Evolutionary conservation across 2,888 invertebrate species (phyloP), one percentile per base, ranked within the genome.

Genomic region (Maniola hyperantus): DNA sequence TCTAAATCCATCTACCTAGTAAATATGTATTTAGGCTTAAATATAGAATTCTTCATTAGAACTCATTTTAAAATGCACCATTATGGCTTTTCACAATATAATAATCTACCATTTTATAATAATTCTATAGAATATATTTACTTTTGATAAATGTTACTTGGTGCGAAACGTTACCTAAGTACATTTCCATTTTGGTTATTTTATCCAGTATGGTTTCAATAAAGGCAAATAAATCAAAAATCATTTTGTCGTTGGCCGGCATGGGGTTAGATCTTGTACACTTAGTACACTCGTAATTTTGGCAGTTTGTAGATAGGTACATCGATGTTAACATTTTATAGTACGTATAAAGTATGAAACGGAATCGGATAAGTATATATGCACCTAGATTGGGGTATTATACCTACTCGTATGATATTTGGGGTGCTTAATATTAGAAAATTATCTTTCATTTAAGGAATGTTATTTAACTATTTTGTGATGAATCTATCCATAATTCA

Each of bases 21-120:
- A 73, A 69, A 67, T 73, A 72, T 72, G 68, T 72, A 68, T 71
- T 73, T 76, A 77, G 76, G 77, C 76, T 73, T 75, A 72, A 72
- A 68, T 69, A 71, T 33, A 7, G 66, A 73, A 70, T 71, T 61
- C 67, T 64, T 73, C 68, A 62, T 62, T 70, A 65, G 58, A 67
- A 59, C 48, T n/a, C 61, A 42, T 61, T 55, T 60, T 61, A 50
- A 59, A 66, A 69, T 60, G 66, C 68, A 69, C 66, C 68, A 66
- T 55, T 44, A 67, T 39, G 34, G 58, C 51, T 39, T 60, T 60
- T 51, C 33, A 53, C n/a, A n/a, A n/a, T 20, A 62, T 50, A 59
- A 44, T 59, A 53, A 44, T 58, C 51, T 61, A 54, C 67, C 60
- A 26, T 18, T 64, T 61, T 42, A 55, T 20, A 53, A 36, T 36